Evolutionary conservation across 2,888 invertebrate genomes (phyloP), one percentile per base, ranked within the genome.

Genomic region (Dendrolimus pini): DNA sequence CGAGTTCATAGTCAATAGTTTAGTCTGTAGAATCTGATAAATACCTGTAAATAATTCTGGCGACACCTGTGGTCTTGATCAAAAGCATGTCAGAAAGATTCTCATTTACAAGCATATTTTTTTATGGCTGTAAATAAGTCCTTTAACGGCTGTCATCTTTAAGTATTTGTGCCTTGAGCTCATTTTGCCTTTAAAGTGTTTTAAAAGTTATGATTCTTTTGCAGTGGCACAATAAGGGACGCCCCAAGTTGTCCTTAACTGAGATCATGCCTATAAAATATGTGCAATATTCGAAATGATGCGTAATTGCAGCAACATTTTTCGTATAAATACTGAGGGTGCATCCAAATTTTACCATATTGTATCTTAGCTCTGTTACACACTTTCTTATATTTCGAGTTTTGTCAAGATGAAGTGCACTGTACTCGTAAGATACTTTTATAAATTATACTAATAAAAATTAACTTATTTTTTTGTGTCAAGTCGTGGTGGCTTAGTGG

Each of bases 261-360:
- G 75, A 74, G 75, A 67, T 72, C 71, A 78, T 77, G 74, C 75
- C 75, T 81, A 78, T 87, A 87, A 87, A 86, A 74, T 83, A 83
- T 78, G 72, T 74, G 75, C 73, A 75, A 75, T 77, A 84, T 75
- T 75, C 75, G 77, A 72, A 71, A 71, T 69, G 75, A 74, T 78
- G 75, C 75, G 85, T 83, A 85, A 88, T 84, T 86, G 85, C 67
- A 72, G 30, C 77, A 77, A 85, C 80, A 72, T 69, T 79, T 80
- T 77, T 75, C 73, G 82, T 89, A 90, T 90, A 91, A 85, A 90
- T 90, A 91, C 81, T 64, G 73, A 75, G 89, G 87, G 80, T 85
- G 83, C 70, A 75, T 80, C 77, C 72, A 68, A 74, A 76, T 76
- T 80, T 83, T 85, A 89, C 84, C 92, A 92, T 85, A 89, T 77